phyloP scores from a whole-genome alignment of 2,888 invertebrate species.

The Aquatica leii region DNA sequence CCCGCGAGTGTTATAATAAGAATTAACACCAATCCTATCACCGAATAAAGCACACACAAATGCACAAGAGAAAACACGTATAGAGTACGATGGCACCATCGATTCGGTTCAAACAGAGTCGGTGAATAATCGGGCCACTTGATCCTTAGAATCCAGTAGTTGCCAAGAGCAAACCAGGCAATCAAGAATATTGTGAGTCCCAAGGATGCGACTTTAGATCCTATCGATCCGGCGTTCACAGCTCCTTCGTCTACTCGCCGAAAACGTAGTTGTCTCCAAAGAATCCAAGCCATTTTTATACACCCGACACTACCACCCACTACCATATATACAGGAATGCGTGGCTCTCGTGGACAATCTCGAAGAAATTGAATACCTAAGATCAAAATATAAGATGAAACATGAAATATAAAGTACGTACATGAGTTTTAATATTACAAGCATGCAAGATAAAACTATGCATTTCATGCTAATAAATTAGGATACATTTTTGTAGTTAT shows the following conservation, averaged over 20 bases:
- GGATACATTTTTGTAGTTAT: no score
- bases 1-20: slow-evolving; percentile 68
- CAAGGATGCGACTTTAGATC: slow-evolving; percentile 70
- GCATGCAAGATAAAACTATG: no score
- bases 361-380: slow-evolving; percentile 82
- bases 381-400: slow-evolving; percentile 40
- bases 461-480: no score
- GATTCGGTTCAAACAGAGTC: slow-evolving; percentile 77
- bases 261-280: slow-evolving; percentile 72
- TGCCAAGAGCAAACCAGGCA: slow-evolving; percentile 76
- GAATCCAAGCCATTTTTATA: slow-evolving; percentile 72
- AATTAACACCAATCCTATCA: slow-evolving; percentile 66
- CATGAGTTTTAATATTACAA: background rate
- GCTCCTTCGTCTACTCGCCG: slow-evolving; percentile 60
- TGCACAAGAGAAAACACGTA: slow-evolving; percentile 81
- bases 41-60: slow-evolving; percentile 73
- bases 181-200: slow-evolving; percentile 74
- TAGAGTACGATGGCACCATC: slow-evolving; percentile 80
- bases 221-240: slow-evolving; percentile 64
- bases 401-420: slow-evolving; percentile 8
- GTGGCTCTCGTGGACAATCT: slow-evolving; percentile 80
- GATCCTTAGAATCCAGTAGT: slow-evolving; percentile 75
- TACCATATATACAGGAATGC: slow-evolving; percentile 83
- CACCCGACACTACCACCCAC: slow-evolving; percentile 82
- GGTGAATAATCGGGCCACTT: slow-evolving; percentile 80